phyloP scores from a whole-genome alignment of 2,888 invertebrate genomes.

The Machimus rusticus region DNA sequence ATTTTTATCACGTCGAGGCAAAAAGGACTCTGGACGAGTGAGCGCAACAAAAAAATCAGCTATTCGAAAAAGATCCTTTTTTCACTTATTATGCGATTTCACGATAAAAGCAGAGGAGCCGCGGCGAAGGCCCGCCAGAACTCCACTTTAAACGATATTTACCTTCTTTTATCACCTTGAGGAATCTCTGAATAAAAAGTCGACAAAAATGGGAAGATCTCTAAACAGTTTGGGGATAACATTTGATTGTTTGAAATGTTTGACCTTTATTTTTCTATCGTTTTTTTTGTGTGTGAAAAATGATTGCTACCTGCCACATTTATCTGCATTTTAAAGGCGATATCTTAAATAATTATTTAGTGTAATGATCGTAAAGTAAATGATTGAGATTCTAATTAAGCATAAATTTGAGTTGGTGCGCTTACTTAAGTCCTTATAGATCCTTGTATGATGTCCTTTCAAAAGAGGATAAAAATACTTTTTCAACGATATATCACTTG shows the following conservation, averaged over 20 bases:
- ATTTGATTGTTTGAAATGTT: not conserved
- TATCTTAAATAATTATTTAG: too few species aligned
- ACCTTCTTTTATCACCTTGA: not conserved
- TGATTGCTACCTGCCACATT: not conserved
- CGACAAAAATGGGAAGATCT: not conserved
- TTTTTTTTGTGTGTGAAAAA: not conserved
- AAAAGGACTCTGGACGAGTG: not conserved
- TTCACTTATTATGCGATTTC: not conserved
- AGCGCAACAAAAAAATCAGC: not conserved
- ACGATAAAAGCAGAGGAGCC: not conserved
- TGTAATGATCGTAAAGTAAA: too few species aligned
- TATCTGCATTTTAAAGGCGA: not conserved
- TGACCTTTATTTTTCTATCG: not conserved
- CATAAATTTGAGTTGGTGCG: too few species aligned
- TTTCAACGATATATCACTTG: too few species aligned
- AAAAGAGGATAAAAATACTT: too few species aligned
- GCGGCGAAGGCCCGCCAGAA: not conserved
- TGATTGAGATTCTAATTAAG: too few species aligned
- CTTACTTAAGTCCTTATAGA: too few species aligned
- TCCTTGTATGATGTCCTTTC: too few species aligned
- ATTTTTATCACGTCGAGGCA: not conserved
- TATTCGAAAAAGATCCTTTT: not conserved
- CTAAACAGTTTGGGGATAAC: not conserved
- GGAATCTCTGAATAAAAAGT: not conserved
- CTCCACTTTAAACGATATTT: not conserved